Conservation (phyloP, 1,140 invertebrate species). For the Ceratosolen solmsi region DNA sequence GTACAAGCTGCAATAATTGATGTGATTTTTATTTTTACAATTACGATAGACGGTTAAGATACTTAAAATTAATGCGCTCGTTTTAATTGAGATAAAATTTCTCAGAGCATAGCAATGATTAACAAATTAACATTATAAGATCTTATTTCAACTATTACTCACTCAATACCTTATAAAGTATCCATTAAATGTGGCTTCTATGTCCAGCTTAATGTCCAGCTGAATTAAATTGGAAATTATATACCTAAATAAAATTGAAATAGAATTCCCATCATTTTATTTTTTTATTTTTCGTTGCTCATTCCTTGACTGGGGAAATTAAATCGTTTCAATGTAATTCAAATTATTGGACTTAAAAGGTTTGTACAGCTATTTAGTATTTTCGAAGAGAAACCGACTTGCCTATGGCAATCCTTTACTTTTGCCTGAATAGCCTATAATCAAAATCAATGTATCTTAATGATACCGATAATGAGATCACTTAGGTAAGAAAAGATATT, state of each 20-base stretch:
- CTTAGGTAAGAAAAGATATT: background rate
- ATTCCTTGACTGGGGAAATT: background rate
- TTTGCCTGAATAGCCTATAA: background rate
- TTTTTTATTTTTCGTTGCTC: background rate
- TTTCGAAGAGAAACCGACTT: background rate
- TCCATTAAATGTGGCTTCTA: background rate
- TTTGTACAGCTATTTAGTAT: background rate
- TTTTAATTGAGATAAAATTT: background rate
- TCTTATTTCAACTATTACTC: background rate
- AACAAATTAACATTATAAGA: background rate
- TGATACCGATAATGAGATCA: background rate
- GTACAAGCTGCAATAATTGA: no score
- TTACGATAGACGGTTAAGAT: background rate
- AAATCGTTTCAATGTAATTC: slow-evolving; percentile 7
- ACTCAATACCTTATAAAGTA: background rate
- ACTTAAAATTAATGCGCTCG: background rate
- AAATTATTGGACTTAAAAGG: background rate
- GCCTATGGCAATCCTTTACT: background rate
- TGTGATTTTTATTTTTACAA: background rate
- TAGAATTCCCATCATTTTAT: background rate
- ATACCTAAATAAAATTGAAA: no score
- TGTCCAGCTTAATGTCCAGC: no score
- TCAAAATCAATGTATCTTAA: slow-evolving; percentile 22
- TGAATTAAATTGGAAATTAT: background rate
- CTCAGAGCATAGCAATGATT: background rate